Conservation (phyloP, 53 echinoderm and acorn worm genomes). For the Zoroaster sp. region DNA sequence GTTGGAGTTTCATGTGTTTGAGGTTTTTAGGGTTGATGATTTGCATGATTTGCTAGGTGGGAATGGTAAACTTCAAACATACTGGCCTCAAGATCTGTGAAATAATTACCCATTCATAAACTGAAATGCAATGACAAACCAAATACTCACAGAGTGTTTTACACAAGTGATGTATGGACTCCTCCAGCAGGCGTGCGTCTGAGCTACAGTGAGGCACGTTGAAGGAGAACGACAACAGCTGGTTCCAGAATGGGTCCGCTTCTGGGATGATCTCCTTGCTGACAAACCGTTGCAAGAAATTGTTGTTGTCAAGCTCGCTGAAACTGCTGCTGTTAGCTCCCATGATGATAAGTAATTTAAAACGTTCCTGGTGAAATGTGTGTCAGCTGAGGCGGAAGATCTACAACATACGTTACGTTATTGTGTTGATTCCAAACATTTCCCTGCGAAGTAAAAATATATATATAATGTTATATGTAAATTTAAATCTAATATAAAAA, state of each 20-base stretch:
- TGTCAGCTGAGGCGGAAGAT: neutral
- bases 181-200: conserved; percentile 88
- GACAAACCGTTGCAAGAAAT: conserved; percentile 76
- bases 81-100: no score
- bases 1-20: no score
- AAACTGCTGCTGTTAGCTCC: conserved; percentile 94
- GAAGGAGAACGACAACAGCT: conserved; percentile 91
- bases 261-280: conserved; percentile 81
- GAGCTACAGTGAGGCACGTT: conserved; percentile 81
- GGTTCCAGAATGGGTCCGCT: conserved; percentile 90
- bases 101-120: no score
- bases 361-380: neutral
- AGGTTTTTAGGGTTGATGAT: no score
- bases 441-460: neutral
- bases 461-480: neutral
- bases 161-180: conserved; percentile 80
- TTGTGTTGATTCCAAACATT: neutral
- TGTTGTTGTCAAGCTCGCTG: conserved; percentile 78
- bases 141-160: conserved; percentile 79
- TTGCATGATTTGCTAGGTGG: no score
- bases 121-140: no score
- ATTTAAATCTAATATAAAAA: neutral
- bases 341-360: conserved; percentile 37
- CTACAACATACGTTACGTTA: neutral
- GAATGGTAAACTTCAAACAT: no score